These are phyloP conservation scores for silkworm (Bombyx mori) DNA, from an alignment of 1,140 invertebrate species.

Conservation along the genomic window DNA sequence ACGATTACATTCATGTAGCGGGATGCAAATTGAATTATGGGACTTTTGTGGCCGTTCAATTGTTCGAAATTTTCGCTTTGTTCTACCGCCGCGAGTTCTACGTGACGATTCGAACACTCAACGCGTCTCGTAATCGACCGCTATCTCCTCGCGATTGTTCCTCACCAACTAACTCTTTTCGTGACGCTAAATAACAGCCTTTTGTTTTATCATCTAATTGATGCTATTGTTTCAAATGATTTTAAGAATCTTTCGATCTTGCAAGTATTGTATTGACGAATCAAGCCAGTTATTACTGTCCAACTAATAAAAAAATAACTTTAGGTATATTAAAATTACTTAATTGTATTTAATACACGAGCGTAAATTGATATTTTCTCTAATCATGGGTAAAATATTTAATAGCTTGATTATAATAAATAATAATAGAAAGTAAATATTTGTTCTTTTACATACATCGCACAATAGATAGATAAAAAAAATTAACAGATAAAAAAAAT, in stretches of 20 bases:
- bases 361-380: too few relatives aligned
- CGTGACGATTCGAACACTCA: conserved; percentile 62
- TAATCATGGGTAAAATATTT: too few relatives aligned
- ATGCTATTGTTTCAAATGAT: conserved; percentile 47
- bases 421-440: too few relatives aligned
- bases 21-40: conserved; percentile 70
- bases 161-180: conserved; percentile 30
- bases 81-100: conserved; percentile 54
- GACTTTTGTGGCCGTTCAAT: conserved; percentile 61
- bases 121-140: conserved; percentile 45
- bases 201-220: conserved; percentile 64
- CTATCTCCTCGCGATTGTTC: conserved; percentile 49
- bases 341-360: too few relatives aligned
- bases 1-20: conserved; percentile 54
- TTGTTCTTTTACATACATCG: too few relatives aligned
- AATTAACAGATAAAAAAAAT: too few relatives aligned
- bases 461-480: too few relatives aligned
- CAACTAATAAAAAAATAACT: too few relatives aligned
- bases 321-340: too few relatives aligned
- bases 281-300: too few relatives aligned
- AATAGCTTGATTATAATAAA: too few relatives aligned
- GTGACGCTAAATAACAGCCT: conserved; percentile 57
- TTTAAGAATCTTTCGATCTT: conserved; percentile 2
- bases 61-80: conserved; percentile 58
- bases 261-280: too few relatives aligned